Evolutionary conservation across 2,888 invertebrate genomes (phyloP), one percentile per base, ranked within the genome.

Genomic region (Machimus rusticus): DNA sequence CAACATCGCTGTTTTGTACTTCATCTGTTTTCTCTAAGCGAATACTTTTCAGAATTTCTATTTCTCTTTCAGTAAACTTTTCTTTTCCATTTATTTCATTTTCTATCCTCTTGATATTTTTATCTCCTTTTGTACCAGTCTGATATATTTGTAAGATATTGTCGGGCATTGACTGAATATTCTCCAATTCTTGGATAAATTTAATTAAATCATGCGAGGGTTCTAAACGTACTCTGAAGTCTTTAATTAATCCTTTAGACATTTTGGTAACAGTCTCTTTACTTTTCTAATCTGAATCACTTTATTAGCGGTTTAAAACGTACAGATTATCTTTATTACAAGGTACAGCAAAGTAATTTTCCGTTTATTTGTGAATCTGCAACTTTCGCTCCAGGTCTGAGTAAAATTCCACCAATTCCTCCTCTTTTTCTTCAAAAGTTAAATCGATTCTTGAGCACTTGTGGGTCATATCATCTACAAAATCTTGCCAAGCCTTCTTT

Each of bases 371-470:
- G 16, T 77, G 90, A 92, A 95, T 95, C 90, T 95, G 95, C 5
- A 97, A 91, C 91, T 96, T 96, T 89, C 95, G 94, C 91, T 97
- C 96, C 85, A 97, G 93, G 90, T 96, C 96, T 87, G 94, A 93
- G 92, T 97, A 97, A 90, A 96, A 95, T 89, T 96, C 95, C 89
- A 94, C 93, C 5, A 97, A 93, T 93, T 97, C 96, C 91, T 95
- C 95, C 93, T 97, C 96, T 92, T 97, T 96, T 90, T 95, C 95
- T 91, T 95, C 95, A 93, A 96, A 97, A 66, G 95, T 95, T 91
- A 95, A 94, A 90, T 97, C 96, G 89, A 97, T 95, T 91, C 95
- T 94, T 89, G 94, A 93, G 92, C 96, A 97, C 90, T 95, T 96
- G 89, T 95, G 94, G 90, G 95, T 95, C 93, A 97, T 95, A 92